These are phyloP conservation scores for Gymnothorax reevesii DNA, from an alignment of 2,797 vertebrate genomes.

Conservation along the genomic window DNA sequence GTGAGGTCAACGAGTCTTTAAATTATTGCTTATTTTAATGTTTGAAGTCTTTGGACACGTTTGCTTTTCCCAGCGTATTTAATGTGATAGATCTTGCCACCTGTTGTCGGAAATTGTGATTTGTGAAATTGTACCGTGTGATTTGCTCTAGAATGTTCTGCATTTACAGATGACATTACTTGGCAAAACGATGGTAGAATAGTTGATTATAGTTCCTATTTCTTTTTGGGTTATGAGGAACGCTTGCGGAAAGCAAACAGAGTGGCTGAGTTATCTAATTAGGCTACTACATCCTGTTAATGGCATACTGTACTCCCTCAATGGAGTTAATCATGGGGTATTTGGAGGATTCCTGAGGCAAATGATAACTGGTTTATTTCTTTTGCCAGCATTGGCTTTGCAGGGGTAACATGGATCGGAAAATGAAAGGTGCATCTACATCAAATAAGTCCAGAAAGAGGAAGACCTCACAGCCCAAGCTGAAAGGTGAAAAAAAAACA, in stretches of 20 bases:
- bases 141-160: neutral
- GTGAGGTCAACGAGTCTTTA: neutral
- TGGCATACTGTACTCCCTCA: neutral
- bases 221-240: neutral
- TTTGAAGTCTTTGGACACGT: neutral
- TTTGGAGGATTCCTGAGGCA: neutral
- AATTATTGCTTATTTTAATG: neutral
- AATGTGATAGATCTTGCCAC: neutral
- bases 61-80: neutral
- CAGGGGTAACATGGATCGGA: slow-evolving; percentile 36
- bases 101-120: neutral
- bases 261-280: neutral
- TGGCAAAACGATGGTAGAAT: neutral
- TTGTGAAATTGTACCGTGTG: neutral
- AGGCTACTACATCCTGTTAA: neutral
- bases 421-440: slow-evolving; percentile 37
- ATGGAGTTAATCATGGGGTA: neutral
- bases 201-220: neutral
- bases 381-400: slow-evolving; percentile 25
- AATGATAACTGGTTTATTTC: slow-evolving; percentile 20
- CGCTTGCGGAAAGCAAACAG: neutral
- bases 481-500: slow-evolving; percentile 40
- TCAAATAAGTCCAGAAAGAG: slow-evolving; percentile 44
- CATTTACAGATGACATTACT: neutral
- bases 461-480: slow-evolving; percentile 47